These are phyloP conservation scores for Thalassophryne amazonica DNA, from an alignment of 2,797 vertebrate species.

Conservation along the genomic window DNA sequence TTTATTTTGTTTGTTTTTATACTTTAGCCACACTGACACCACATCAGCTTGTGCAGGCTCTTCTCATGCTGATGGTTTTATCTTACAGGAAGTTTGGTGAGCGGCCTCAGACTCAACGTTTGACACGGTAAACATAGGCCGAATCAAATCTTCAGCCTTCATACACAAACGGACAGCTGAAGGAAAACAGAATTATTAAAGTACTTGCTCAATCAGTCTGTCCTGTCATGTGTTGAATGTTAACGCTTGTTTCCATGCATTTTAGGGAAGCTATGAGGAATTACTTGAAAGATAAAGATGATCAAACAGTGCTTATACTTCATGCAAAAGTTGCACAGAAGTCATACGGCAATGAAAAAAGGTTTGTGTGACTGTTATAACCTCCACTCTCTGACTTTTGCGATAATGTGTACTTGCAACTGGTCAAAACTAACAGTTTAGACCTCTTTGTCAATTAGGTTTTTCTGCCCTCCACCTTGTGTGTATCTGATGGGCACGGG, in stretches of 20 bases:
- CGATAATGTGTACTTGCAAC: not conserved
- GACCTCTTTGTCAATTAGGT: conserved; percentile 68
- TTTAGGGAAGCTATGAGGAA: conserved; percentile 95
- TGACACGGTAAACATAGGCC: conserved; percentile 69
- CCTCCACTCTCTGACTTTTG: not conserved
- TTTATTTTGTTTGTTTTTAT: not conserved
- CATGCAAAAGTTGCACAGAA: conserved; percentile 98
- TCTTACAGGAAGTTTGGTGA: conserved; percentile 80
- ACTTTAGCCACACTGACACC: not conserved
- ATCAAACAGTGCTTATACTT: conserved; percentile 96
- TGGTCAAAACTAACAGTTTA: not conserved
- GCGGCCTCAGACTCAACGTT: conserved; percentile 73
- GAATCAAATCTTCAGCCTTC: not conserved
- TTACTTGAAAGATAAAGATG: conserved; percentile 94
- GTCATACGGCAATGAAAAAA: conserved; percentile 97
- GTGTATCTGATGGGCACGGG: conserved; percentile 98
- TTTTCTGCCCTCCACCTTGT: conserved; percentile 97
- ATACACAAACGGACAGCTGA: not conserved
- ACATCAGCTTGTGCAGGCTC: not conserved
- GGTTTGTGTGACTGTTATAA: conserved; percentile 66
- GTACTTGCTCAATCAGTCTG: not conserved
- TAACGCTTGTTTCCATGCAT: not conserved
- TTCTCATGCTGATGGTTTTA: conserved; percentile 28
- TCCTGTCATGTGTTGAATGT: not conserved
- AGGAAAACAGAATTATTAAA: not conserved